Evolutionary conservation across 30 jellyfish, hydroid and myxozoan genomes (phyloP).

Genomic region (Hydractinia symbiolongicarpus): DNA sequence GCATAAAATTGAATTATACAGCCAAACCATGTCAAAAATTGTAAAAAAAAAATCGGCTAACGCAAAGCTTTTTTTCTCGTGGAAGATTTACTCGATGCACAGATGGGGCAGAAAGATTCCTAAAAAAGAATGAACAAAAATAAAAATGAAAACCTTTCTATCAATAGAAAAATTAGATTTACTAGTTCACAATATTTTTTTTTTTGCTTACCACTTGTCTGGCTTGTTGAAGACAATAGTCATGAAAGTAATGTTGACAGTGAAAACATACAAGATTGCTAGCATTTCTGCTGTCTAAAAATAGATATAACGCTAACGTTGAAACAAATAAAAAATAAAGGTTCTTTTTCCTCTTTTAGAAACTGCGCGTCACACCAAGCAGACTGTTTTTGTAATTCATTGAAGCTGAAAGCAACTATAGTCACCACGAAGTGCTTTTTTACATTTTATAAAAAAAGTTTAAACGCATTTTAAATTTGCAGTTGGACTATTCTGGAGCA

Average conservation of each 20-base stretch:
- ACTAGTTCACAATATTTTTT: not conserved
- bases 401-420: too few relatives aligned
- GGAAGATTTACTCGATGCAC: slow-evolving; percentile 37
- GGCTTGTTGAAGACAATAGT: slow-evolving; percentile 62
- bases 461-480: too few relatives aligned
- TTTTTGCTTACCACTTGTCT: slow-evolving; percentile 17
- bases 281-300: slow-evolving; percentile 59
- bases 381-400: too few relatives aligned
- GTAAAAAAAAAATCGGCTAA: not conserved
- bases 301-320: not conserved
- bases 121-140: not conserved
- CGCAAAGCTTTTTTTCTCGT: not conserved
- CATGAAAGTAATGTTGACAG: slow-evolving; percentile 76
- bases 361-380: too few relatives aligned
- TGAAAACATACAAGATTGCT: slow-evolving; percentile 43
- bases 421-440: too few relatives aligned
- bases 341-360: too few relatives aligned
- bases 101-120: slow-evolving; percentile 62
- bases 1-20: too few relatives aligned
- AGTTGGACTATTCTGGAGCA: too few relatives aligned
- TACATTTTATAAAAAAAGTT: too few relatives aligned
- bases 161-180: not conserved
- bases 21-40: not conserved
- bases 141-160: not conserved
- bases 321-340: too few relatives aligned